These are phyloP conservation scores for Mactra quadrangularis DNA, from an alignment of 1,140 invertebrate species.

Conservation along the genomic window DNA sequence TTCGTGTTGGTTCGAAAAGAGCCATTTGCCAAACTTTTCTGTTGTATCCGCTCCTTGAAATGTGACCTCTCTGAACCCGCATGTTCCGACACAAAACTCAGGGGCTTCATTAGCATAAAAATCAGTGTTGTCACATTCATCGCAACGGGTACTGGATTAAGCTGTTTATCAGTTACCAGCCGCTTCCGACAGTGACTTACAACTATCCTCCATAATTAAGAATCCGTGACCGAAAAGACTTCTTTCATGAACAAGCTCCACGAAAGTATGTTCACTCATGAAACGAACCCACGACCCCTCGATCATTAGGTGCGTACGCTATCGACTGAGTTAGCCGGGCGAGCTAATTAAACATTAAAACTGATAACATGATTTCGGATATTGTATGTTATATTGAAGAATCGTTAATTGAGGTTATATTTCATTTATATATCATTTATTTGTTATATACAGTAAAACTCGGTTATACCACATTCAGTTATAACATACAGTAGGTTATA, in stretches of 20 bases:
- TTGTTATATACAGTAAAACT: no score
- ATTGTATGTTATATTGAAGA: no score
- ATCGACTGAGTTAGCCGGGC: no score
- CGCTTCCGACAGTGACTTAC: slow-evolving; percentile 41
- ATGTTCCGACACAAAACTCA: slow-evolving; percentile 48
- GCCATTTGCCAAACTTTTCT: slow-evolving; percentile 31
- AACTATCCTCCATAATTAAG: slow-evolving; percentile 7
- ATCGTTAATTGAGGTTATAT: no score
- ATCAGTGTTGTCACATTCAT: slow-evolving; percentile 33
- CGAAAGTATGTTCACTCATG: no score
- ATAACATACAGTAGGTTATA: no score
- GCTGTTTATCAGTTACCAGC: slow-evolving; percentile 43
- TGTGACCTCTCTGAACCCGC: slow-evolving; percentile 30
- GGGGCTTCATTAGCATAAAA: slow-evolving; percentile 52
- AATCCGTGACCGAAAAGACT: slow-evolving; percentile 17
- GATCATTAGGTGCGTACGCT: no score
- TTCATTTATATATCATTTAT: no score
- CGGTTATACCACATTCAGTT: no score
- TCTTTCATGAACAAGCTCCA: neutral
- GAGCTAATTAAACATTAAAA: no score
- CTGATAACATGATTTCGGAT: no score
- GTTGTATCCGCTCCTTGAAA: slow-evolving; percentile 13
- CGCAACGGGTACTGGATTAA: slow-evolving; percentile 27
- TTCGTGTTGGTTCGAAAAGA: slow-evolving; percentile 13
- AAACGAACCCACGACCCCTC: no score